phyloP scores from a whole-genome alignment of 2,888 invertebrate genomes.

The Drosophila nr. perissopoda region DNA sequence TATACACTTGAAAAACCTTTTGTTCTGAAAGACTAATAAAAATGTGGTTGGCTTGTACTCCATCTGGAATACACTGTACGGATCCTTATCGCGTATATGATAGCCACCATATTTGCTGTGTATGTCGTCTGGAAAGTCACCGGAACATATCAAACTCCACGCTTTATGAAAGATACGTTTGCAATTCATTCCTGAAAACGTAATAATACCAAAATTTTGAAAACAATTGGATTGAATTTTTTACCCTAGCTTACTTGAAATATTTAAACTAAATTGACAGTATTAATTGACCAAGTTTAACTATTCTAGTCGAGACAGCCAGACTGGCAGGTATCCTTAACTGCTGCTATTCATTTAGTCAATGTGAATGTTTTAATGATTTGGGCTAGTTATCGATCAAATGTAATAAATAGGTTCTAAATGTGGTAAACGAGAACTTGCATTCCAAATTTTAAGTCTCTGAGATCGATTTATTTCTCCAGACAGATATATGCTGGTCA shows the following conservation, averaged over 20 bases:
- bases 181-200: conserved; percentile 6
- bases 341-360: background rate
- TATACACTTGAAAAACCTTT: background rate
- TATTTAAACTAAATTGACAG: background rate
- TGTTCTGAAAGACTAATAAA: conserved; percentile 19
- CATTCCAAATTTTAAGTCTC: too few relatives aligned
- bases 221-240: background rate
- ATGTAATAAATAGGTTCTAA: too few relatives aligned
- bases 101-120: conserved; percentile 22
- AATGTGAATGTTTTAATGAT: too few relatives aligned
- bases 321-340: background rate
- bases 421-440: too few relatives aligned
- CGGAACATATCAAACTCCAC: conserved; percentile 31
- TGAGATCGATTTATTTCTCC: too few relatives aligned
- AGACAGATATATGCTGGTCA: too few relatives aligned
- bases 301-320: background rate
- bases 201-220: conserved; percentile 4
- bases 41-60: background rate
- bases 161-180: background rate
- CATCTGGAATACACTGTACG: conserved; percentile 24
- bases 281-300: too few relatives aligned
- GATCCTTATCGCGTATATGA: background rate
- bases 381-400: too few relatives aligned
- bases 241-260: conserved; percentile 2
- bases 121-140: conserved; percentile 23